Base-by-base conservation (phyloP, 2,797 vertebrate species). In the Champsocephalus gunnari region DNA sequence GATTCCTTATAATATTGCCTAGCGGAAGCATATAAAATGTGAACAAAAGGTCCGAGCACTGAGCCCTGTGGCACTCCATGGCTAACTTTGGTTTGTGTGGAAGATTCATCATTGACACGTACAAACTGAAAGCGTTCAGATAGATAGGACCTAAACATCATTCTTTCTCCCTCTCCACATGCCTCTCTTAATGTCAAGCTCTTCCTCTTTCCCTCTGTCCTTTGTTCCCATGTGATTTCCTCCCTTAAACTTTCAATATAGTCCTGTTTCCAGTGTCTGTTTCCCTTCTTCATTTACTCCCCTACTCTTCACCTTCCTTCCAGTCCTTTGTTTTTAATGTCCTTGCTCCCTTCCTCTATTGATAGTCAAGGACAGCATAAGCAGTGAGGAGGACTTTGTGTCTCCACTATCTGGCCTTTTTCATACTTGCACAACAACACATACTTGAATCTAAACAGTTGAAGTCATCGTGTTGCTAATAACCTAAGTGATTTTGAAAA, bases 151-250 rank as follows among this genome's bases (percentile, higher is more conserved):
- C 24, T 24, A 24, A 24, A 24, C 24, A 85, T 65, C 0, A 21
- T 64, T 57, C 28, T 51, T 5, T 24, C 38, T 64, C 54, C 53
- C 54, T 67, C 60, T 50, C 55, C 66, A 66, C 66, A 62, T 79
- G 56, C 67, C 61, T 80, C n/a, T 21, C 14, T 71, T 65, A 44
- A 71, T 85, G 71, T 73, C 66, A 66, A 21, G 48, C 51, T 76
- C 24, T 72, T 64, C 64, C 57, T 73, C 67, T 71, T 45, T 58
- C 48, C 61, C 62, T 68, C 53, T 71, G 45, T 5, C 57, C 16
- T 58, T 61, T 72, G 38, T 70, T 24, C 8, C n/a, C 5, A 34
- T 2, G 3, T 73, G 66, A 44, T 50, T 54, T 17, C 28, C 49
- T 56, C 4, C 12, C 44, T 81, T 53, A 14, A 49, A 55, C 54